Evolutionary conservation across 1,140 invertebrate species (phyloP).

Genomic region (Druon quercuslanigerum): DNA sequence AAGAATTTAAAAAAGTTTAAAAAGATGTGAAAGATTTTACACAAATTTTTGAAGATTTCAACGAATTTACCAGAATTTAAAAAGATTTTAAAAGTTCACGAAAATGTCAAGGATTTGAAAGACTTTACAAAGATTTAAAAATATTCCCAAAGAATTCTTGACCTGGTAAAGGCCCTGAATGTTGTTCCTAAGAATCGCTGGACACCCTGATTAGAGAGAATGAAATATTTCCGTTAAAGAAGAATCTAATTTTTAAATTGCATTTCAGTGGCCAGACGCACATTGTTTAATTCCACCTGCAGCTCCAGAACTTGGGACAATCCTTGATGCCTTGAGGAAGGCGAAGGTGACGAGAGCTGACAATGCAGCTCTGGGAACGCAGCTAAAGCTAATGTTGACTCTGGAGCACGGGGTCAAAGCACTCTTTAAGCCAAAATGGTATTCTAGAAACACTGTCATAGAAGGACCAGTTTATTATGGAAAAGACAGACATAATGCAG

Average conservation of each 20-base stretch:
- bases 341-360: conserved; percentile 85
- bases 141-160: too few species aligned
- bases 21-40: too few species aligned
- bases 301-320: conserved; percentile 81
- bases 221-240: conserved; percentile 25
- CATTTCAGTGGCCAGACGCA: conserved; percentile 81
- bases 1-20: too few species aligned
- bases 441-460: conserved; percentile 84
- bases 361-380: conserved; percentile 88
- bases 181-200: too few species aligned
- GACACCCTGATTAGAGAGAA: neutral
- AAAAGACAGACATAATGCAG: conserved; percentile 94
- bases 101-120: too few species aligned
- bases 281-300: conserved; percentile 81
- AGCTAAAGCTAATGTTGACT: conserved; percentile 89
- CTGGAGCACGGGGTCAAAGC: conserved; percentile 87
- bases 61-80: too few species aligned
- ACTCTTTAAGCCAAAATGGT: conserved; percentile 95
- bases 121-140: too few species aligned
- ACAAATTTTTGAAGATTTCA: too few species aligned
- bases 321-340: conserved; percentile 82
- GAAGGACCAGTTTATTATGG: conserved; percentile 89
- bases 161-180: too few species aligned
- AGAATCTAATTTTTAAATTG: neutral
- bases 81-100: too few species aligned